Conservation (phyloP, 2,888 invertebrate genomes). For the Bimastos eiseni region DNA sequence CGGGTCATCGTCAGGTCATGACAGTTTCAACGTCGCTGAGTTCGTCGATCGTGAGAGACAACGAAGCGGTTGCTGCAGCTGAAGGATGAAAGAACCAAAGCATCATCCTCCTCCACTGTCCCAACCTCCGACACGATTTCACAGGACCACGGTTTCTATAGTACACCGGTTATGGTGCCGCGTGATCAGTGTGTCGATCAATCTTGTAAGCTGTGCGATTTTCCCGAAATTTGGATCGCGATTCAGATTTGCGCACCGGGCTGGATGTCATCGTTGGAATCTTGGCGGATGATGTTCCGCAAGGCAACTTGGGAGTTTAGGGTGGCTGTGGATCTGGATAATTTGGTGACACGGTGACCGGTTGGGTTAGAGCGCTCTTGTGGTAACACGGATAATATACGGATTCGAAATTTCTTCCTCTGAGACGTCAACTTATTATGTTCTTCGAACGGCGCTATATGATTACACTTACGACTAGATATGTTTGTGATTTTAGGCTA, state of each 20-base stretch:
- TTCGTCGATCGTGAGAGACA: constrained; percentile 21
- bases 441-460: no score
- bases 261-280: not conserved
- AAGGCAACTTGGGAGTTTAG: not conserved
- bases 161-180: not conserved
- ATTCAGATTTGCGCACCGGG: not conserved
- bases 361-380: not conserved
- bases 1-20: not conserved
- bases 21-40: constrained; percentile 9
- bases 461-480: no score
- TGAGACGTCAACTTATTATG: no score
- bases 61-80: not conserved
- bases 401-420: no score
- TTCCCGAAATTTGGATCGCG: not conserved
- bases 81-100: not conserved
- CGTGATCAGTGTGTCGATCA: not conserved
- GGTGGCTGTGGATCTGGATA: not conserved
- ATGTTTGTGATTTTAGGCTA: no score
- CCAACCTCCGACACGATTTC: not conserved
- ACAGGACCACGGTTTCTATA: not conserved
- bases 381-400: not conserved
- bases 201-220: not conserved
- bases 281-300: not conserved
- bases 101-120: not conserved
- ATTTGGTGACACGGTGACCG: not conserved